Conservation (phyloP, 2,797 vertebrate species). For the Miichthys miiuy region DNA sequence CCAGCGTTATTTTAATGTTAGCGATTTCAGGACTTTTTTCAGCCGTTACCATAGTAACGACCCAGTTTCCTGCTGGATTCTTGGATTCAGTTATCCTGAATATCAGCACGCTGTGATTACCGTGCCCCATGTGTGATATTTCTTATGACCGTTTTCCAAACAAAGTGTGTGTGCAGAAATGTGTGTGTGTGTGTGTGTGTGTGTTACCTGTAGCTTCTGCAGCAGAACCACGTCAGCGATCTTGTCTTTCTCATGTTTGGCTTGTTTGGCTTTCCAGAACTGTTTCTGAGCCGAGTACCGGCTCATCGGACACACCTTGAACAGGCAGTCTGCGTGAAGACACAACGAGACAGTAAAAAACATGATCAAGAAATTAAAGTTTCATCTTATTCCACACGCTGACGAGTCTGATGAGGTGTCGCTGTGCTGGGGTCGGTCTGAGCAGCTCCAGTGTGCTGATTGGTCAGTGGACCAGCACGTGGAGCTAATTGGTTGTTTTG, state of each 20-base stretch:
- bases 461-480: neutral
- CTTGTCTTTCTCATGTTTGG: conserved; percentile 98
- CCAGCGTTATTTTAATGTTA: too few species aligned
- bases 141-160: neutral
- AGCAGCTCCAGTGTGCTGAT: neutral
- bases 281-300: conserved; percentile 99
- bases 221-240: conserved; percentile 93
- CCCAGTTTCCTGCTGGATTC: too few species aligned
- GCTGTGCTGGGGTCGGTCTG: too few species aligned
- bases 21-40: too few species aligned
- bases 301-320: conserved; percentile 98
- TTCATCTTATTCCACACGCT: neutral
- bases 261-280: conserved; percentile 99
- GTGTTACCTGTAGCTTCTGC: conserved; percentile 94
- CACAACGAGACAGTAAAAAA: neutral
- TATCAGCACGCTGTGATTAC: too few species aligned
- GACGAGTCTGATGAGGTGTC: neutral
- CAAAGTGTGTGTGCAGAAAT: neutral
- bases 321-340: conserved; percentile 90
- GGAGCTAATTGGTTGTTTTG: conserved; percentile 6
- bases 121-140: too few species aligned
- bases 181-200: neutral
- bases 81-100: too few species aligned
- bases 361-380: rapidly evolving
- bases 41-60: too few species aligned